A percentile compares a stretch with the other conserved stretches of the same genome.
Conservation (phyloP, 2,797 vertebrate species). For the Thunnus albacares region DNA sequence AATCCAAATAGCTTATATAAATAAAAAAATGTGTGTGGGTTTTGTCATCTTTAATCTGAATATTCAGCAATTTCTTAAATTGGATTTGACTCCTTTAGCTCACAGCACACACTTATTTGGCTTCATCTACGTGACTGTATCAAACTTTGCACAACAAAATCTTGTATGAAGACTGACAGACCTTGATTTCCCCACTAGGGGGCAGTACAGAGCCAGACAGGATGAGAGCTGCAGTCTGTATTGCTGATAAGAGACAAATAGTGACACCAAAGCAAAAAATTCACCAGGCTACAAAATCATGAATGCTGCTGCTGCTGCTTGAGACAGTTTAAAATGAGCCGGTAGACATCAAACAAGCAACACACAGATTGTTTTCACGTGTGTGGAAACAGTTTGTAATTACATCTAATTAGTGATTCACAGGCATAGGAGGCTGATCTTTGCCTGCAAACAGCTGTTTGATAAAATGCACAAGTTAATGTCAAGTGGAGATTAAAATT, state of each 20-base stretch:
- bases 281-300: conserved; percentile 38
- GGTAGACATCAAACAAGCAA: conserved; percentile 65
- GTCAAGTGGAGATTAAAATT: conserved; percentile 71
- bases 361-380: conserved; percentile 47
- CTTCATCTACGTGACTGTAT: neutral
- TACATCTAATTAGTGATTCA: conserved; percentile 61
- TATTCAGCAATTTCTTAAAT: conserved; percentile 1
- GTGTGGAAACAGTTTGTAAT: conserved; percentile 63
- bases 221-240: conserved; percentile 6
- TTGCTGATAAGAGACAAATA: conserved; percentile 28
- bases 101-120: neutral
- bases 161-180: neutral
- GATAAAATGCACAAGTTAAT: conserved; percentile 59
- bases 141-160: conserved; percentile 3
- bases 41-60: neutral
- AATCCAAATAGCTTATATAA: neutral
- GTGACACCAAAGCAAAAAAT: conserved; percentile 50
- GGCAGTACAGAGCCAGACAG: conserved; percentile 66
- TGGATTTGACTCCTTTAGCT: neutral
- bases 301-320: conserved; percentile 31
- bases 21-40: too few relatives aligned
- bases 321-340: conserved; percentile 60
- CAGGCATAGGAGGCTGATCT: conserved; percentile 67
- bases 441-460: conserved; percentile 70
- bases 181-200: conserved; percentile 56